Evolutionary conservation across 2,888 invertebrate genomes (phyloP), one percentile per base, ranked within the genome.

Genomic region (Mythimna pallens): DNA sequence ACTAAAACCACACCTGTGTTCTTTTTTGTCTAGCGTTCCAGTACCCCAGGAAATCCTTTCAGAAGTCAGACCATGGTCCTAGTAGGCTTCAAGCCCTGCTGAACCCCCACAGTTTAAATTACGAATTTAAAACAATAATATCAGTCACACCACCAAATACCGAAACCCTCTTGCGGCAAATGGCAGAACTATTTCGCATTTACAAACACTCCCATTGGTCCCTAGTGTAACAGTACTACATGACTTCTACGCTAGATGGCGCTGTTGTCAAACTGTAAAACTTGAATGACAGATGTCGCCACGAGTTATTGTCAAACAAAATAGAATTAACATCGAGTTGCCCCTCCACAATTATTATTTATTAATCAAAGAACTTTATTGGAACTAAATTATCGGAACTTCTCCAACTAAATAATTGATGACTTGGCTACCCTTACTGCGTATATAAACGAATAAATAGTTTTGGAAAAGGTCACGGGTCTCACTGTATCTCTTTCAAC

Each of bases 361-460:
- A 67, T 67, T 59, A 67, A 76, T 61, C 70, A 70, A 34, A 22
- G 9, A 57, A 54, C 54, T 70, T 59, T 30, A 77, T n/a, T 17
- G 70, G 54, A 64, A 70, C 64, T 50, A 22, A 30, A 64, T 50
- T 54, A 54, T 59, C 43, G 50, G 57, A 25, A 69, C 65, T 57
- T 58, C 25, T 64, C 47, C n/a, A 62, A 52, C 34, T 65, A 36
- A 78, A 72, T 76, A 62, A 78, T 76, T 34, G 17, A 76, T 50
- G 25, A 12, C 40, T 22, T 36, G 54, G 65, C 50, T 78, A 61
- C 50, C 72, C 40, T 10, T 61, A 40, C 50, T 70, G 52, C 43
- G 6, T 30, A 36, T 77, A 25, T 61, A 77, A 54, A 20, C 10
- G 47, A 40, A 7, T 43, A 59, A 40, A 20, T 70, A 22, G 30